A percentile compares a stretch with the other conserved stretches of the same genome.
phyloP scores from a whole-genome alignment of 2,113 vertebrate species.

The Origma solitaria region DNA sequence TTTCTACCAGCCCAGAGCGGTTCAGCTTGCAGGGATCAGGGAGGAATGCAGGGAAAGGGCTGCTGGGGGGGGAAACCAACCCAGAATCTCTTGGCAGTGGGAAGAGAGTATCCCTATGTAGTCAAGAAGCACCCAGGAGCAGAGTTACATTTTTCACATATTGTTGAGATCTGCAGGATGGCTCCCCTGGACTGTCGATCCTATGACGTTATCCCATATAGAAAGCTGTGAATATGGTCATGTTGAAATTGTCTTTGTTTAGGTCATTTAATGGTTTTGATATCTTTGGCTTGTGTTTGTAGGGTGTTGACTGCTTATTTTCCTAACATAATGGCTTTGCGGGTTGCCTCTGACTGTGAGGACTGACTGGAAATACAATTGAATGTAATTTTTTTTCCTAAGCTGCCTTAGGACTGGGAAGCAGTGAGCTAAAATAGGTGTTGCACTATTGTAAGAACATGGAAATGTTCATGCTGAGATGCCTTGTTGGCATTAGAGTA shows the following conservation, averaged over 20 bases:
- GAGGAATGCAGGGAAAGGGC: background rate
- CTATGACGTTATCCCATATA: background rate
- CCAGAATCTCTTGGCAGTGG: background rate
- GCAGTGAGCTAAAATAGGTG: background rate
- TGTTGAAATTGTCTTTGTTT: background rate
- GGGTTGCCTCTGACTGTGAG: constrained; percentile 6
- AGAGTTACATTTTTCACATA: rapidly evolving
- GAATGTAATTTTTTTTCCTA: background rate
- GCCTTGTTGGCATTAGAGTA: background rate
- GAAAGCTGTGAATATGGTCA: background rate
- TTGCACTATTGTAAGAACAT: background rate
- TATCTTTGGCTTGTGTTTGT: background rate
- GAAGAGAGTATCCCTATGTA: background rate
- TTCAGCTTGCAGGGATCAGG: background rate
- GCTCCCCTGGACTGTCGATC: background rate
- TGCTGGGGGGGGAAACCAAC: background rate
- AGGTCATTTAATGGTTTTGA: background rate
- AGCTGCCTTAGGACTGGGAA: background rate
- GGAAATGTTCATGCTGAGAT: background rate
- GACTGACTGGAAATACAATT: background rate
- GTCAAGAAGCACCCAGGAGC: background rate
- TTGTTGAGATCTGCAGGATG: background rate
- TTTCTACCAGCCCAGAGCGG: background rate
- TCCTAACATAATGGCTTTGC: background rate
- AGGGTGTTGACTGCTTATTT: background rate